A percentile compares a stretch with the other conserved stretches of the same genome.
Evolutionary conservation across 2,797 vertebrate species (phyloP).

Genomic region (Falco naumanni): DNA sequence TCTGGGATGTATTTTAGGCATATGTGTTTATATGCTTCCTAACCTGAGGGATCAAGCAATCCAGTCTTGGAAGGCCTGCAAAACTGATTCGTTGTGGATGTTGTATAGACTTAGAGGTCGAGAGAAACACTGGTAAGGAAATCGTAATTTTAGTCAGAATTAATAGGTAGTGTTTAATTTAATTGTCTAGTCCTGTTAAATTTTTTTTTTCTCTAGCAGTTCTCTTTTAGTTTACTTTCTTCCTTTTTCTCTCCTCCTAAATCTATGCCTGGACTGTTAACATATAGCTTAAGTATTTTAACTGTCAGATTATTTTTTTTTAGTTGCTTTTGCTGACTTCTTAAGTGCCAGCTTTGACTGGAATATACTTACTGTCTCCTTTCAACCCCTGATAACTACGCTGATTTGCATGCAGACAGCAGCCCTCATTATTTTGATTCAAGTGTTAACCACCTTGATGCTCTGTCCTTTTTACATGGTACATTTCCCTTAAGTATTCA

Average conservation of each 20-base stretch:
- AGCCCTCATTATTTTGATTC: background rate
- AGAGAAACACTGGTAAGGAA: background rate
- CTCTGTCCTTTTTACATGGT: background rate
- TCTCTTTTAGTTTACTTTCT: background rate
- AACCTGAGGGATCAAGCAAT: background rate
- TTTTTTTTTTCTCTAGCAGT: background rate
- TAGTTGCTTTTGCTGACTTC: background rate
- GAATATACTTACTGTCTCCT: background rate
- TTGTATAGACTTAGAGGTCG: background rate
- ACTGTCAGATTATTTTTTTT: background rate
- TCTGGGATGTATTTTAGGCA: background rate
- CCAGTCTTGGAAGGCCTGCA: background rate
- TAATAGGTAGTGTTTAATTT: background rate
- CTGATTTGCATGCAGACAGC: background rate
- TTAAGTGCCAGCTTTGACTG: background rate
- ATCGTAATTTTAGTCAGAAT: background rate
- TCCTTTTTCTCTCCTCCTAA: background rate
- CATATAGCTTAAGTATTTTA: background rate
- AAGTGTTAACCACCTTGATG: background rate
- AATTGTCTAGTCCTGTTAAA: background rate
- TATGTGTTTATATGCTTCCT: background rate
- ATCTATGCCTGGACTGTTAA: background rate
- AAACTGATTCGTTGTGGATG: background rate
- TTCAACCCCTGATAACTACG: background rate
- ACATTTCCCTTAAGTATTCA: background rate